Base-by-base conservation (phyloP, 1,140 invertebrate species). In the Antheraea mylitta region DNA sequence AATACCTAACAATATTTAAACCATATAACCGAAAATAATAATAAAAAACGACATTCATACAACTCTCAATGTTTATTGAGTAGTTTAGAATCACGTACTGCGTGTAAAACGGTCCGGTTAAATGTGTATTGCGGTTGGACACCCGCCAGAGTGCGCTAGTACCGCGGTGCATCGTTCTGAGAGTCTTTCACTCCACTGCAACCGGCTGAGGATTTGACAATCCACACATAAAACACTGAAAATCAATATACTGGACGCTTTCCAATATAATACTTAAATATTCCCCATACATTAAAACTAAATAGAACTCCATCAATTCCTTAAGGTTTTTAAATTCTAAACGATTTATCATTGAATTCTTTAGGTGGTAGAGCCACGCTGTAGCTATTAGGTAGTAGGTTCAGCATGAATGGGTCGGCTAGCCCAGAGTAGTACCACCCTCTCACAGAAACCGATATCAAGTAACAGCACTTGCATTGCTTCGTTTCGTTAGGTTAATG, bases 31-130 rank as follows among this genome's bases (percentile, higher is more conserved):
- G 58, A 63, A 58, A 58, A 67, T 58, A 69, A 63, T 67, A 59
- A 69, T 45, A 48, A 67, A 37, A 79, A 74, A 73, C 67, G 64
- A 73, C 22, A 1, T 30, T 71, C 67, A 66, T 61, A 77, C 66
- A 74, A 71, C 76, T 53, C 38, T 83, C 83, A 87, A 79, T 78
- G 80, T 89, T 86, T 85, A 87, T 87, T 83, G 79, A 86, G 78
- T 83, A 85, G 80, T 90, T 88, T 87, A 82, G 85, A 89, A 87
- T 85, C 80, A 84, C 88, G 85, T 87, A 79, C 83, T 86, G 85
- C 81, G 79, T 85, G 87, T 86, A 88, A 90, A 90, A 86, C 82
- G 79, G 81, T 64, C 72, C 77, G 75, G 82, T 87, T 88, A 90
- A 90, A 84, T 82, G 80, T 82, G 79, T 88, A 86, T 85, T 85